phyloP scores from a whole-genome alignment of 2,888 invertebrate genomes.

The Aquatica leii region DNA sequence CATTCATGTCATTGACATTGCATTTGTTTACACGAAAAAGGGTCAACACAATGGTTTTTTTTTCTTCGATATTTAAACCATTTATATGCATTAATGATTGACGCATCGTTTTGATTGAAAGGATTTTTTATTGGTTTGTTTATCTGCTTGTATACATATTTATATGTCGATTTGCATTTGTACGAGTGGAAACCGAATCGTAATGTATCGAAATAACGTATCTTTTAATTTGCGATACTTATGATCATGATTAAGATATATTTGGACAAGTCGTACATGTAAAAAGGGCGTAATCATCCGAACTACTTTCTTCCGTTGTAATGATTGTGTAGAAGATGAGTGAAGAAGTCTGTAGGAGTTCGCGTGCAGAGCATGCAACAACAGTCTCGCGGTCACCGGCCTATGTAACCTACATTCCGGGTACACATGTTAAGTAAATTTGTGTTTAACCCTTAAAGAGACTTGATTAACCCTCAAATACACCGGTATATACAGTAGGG shows the following conservation, averaged over 20 bases:
- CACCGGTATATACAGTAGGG: not conserved
- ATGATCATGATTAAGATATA: too few relatives aligned
- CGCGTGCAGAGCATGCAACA: slow-evolving; percentile 47
- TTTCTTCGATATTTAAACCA: not conserved
- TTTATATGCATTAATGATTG: not conserved
- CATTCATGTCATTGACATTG: slow-evolving; percentile 1
- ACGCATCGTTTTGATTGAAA: not conserved
- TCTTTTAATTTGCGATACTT: too few relatives aligned
- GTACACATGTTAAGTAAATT: slow-evolving; percentile 46
- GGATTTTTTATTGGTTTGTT: too few relatives aligned
- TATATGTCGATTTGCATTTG: too few relatives aligned
- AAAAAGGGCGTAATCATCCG: slow-evolving; percentile 21
- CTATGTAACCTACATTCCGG: slow-evolving; percentile 46
- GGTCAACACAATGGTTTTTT: slow-evolving; percentile 7
- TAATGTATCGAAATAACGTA: too few relatives aligned
- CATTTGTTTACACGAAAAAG: slow-evolving; percentile 12
- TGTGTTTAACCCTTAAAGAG: slow-evolving; percentile 33
- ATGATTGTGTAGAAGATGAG: slow-evolving; percentile 31
- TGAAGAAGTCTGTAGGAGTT: slow-evolving; percentile 45
- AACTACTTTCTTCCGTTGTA: slow-evolving; percentile 39
- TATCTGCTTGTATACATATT: too few relatives aligned
- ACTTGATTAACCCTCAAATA: not conserved
- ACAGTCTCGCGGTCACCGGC: slow-evolving; percentile 49
- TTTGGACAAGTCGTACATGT: slow-evolving; percentile 12
- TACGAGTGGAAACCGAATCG: not conserved